Evolutionary conservation across 2,888 invertebrate species (phyloP).

Genomic region (Drosophila greeni): DNA sequence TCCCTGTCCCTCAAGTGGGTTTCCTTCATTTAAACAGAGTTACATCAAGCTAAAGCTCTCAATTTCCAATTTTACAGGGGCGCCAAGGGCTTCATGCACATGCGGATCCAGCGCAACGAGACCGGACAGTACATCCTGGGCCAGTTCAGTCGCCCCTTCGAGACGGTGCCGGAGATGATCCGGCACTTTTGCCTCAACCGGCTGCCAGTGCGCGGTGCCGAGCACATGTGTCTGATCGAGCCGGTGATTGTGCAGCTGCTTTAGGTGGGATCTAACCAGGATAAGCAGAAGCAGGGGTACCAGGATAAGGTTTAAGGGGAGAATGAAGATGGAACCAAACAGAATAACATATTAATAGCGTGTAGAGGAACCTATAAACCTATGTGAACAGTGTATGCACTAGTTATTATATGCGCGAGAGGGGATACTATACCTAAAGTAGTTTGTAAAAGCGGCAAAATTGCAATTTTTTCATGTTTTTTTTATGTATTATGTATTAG

Average conservation of each 20-base stretch:
- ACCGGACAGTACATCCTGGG: slow-evolving; percentile 92
- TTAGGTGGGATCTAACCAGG: slow-evolving; percentile 73
- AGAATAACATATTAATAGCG: slow-evolving; percentile 66
- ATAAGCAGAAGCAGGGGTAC: too few relatives aligned
- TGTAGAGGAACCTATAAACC: slow-evolving; percentile 44
- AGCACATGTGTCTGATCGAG: slow-evolving; percentile 96
- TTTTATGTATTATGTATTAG: slow-evolving; percentile 30
- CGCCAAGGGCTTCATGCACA: slow-evolving; percentile 97
- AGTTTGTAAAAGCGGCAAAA: slow-evolving; percentile 48
- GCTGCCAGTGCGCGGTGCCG: slow-evolving; percentile 95
- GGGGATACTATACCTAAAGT: background rate
- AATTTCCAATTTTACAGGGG: too few relatives aligned
- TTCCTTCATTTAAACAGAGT: too few relatives aligned
- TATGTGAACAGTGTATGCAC: slow-evolving; percentile 39
- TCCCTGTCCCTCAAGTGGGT: slow-evolving; percentile 96
- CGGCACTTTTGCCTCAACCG: slow-evolving; percentile 95
- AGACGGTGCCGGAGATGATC: slow-evolving; percentile 96
- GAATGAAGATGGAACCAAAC: slow-evolving; percentile 24
- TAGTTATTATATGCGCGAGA: slow-evolving; percentile 63
- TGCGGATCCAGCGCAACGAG: slow-evolving; percentile 92
- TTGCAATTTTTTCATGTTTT: slow-evolving; percentile 50
- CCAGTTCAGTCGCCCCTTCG: slow-evolving; percentile 94
- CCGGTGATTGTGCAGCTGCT: slow-evolving; percentile 92
- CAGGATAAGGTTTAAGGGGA: too few relatives aligned
- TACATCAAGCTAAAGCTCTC: too few relatives aligned